A percentile compares a stretch with the other conserved stretches of the same genome.
These are phyloP conservation scores for Pterocles burchelli DNA, from an alignment of 2,113 vertebrate species.

Conservation along the genomic window DNA sequence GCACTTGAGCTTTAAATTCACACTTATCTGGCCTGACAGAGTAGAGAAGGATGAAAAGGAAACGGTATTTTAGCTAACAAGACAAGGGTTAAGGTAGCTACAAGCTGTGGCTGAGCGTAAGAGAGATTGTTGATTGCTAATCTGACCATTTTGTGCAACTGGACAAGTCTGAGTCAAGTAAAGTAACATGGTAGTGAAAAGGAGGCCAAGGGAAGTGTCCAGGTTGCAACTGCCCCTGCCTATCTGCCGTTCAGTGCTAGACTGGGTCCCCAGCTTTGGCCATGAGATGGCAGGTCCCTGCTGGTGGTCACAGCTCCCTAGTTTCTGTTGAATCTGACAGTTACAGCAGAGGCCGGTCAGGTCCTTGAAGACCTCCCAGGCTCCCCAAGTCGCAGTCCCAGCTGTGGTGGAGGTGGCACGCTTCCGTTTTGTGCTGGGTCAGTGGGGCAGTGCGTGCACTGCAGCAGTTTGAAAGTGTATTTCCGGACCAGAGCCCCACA, in stretches of 20 bases:
- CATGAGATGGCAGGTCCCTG: not conserved
- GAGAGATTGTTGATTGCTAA: not conserved
- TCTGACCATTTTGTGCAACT: not conserved
- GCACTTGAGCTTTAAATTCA: not conserved
- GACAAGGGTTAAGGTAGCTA: not conserved
- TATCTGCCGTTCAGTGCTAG: not conserved
- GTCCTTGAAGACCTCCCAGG: not conserved
- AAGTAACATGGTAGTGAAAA: not conserved
- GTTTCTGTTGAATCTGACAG: not conserved
- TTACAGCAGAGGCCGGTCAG: not conserved
- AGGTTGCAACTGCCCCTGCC: not conserved
- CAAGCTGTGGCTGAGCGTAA: not conserved
- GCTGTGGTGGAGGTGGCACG: accelerated
- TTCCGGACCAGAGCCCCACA: accelerated
- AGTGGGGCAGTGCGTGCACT: not conserved
- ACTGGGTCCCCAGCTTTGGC: not conserved
- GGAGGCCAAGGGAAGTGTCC: not conserved
- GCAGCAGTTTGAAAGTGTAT: not conserved
- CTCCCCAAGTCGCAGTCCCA: accelerated
- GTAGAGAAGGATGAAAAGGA: not conserved
- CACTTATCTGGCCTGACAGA: not conserved
- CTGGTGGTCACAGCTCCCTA: not conserved
- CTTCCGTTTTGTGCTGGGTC: not conserved
- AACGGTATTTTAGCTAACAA: not conserved
- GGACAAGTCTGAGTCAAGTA: not conserved